Evolutionary conservation across 2,797 vertebrate species (phyloP).

Genomic region (Sebastes minor): DNA sequence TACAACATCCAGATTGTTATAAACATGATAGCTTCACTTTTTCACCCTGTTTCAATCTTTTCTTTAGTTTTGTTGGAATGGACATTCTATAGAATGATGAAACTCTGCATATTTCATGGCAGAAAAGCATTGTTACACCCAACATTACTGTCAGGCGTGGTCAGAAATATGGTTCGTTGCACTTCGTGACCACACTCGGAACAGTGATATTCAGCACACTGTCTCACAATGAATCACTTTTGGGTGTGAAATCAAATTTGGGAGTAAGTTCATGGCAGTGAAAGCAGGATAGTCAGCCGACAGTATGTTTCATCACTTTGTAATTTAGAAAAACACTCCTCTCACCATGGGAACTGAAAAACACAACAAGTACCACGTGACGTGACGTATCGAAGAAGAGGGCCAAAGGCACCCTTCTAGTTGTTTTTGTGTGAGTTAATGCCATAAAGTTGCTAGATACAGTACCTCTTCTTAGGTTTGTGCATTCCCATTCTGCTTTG

Average conservation of each 20-base stretch:
- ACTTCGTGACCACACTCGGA: conserved; percentile 16
- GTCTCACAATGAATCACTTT: conserved; percentile 49
- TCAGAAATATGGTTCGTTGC: conserved; percentile 19
- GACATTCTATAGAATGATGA: background rate
- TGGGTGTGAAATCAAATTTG: conserved; percentile 64
- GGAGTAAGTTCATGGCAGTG: conserved; percentile 38
- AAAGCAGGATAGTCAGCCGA: conserved; percentile 13
- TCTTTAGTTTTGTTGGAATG: background rate
- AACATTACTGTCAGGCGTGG: conserved; percentile 13
- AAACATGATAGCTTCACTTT: background rate
- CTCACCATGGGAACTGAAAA: conserved; percentile 29
- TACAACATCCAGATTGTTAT: background rate
- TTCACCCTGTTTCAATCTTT: background rate
- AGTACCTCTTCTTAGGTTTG: background rate
- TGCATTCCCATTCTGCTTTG: conserved; percentile 8
- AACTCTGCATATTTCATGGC: background rate
- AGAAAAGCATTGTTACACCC: conserved; percentile 7
- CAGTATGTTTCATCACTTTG: conserved; percentile 54
- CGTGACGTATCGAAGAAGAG: conserved; percentile 22
- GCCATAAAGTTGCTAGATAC: background rate
- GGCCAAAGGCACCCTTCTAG: background rate
- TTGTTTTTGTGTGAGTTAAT: conserved; percentile 16
- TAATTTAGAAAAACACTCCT: conserved; percentile 46
- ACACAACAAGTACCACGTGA: background rate
- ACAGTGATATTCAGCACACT: conserved; percentile 12